A percentile compares a stretch with the other conserved stretches of the same genome.
phyloP scores from a whole-genome alignment of 2,888 invertebrate genomes.

The Xanthostigma xanthostigma region DNA sequence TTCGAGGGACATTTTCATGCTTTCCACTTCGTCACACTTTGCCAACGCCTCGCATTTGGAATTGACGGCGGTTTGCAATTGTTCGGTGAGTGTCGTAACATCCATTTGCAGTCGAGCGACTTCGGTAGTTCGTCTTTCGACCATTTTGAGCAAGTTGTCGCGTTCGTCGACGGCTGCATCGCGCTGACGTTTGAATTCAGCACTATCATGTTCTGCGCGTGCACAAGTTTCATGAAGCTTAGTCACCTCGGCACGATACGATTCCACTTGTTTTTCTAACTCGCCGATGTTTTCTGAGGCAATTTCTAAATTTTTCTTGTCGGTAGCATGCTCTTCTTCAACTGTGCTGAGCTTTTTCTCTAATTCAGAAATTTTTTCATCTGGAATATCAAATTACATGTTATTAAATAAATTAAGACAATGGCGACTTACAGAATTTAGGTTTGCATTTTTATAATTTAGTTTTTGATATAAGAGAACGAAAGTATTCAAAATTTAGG shows the following conservation, averaged over 20 bases:
- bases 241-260: constrained; percentile 43
- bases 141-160: constrained; percentile 53
- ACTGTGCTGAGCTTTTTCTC: constrained; percentile 39
- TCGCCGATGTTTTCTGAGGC: constrained; percentile 46
- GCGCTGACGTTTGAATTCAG: constrained; percentile 50
- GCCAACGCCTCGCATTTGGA: constrained; percentile 74
- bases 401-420: neutral
- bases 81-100: constrained; percentile 50
- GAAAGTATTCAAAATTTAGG: too few species aligned
- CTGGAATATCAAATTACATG: neutral
- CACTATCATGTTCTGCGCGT: constrained; percentile 48
- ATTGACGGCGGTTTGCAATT: constrained; percentile 57
- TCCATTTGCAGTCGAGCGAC: constrained; percentile 57
- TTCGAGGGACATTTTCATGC: constrained; percentile 62
- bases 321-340: constrained; percentile 46
- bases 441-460: too few species aligned
- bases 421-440: too few species aligned
- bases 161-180: constrained; percentile 59
- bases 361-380: constrained; percentile 27
- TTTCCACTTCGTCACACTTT: constrained; percentile 64
- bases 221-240: constrained; percentile 47
- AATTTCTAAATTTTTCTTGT: constrained; percentile 42
- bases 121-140: constrained; percentile 58
- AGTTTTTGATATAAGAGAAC: too few species aligned
- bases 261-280: constrained; percentile 46